Evolutionary conservation across 2,888 invertebrate species (phyloP).

Genomic region (Ennomos quercinarius): DNA sequence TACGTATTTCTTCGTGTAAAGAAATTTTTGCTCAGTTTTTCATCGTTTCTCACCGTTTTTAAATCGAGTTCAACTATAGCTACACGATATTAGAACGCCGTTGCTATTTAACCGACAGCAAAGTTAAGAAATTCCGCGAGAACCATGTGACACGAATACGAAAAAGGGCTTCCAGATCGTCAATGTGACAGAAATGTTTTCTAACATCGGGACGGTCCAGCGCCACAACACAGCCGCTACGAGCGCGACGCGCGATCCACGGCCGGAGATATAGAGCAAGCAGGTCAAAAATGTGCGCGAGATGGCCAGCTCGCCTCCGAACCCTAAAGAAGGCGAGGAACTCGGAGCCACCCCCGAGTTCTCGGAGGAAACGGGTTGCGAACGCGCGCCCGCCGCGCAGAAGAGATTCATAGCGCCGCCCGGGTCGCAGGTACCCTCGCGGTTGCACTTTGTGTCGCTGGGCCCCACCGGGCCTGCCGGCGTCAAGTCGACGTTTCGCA

Average conservation of each 20-base stretch:
- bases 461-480: constrained; percentile 78
- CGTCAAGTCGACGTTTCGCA: constrained; percentile 80
- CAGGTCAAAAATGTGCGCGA: constrained; percentile 83
- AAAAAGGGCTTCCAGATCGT: constrained; percentile 84
- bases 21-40: constrained; percentile 67
- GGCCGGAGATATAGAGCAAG: constrained; percentile 77
- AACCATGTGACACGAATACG: constrained; percentile 86
- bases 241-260: constrained; percentile 74
- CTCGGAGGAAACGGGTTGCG: constrained; percentile 76
- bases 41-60: constrained; percentile 60
- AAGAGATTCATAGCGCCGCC: constrained; percentile 81
- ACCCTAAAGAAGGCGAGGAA: constrained; percentile 82
- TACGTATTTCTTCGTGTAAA: constrained; percentile 82
- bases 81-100: constrained; percentile 47
- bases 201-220: constrained; percentile 81
- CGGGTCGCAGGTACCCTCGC: constrained; percentile 76
- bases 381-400: constrained; percentile 81
- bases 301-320: constrained; percentile 85
- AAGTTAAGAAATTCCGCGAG: constrained; percentile 73
- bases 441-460: constrained; percentile 77
- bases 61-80: constrained; percentile 55
- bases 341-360: constrained; percentile 68
- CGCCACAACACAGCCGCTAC: constrained; percentile 70
- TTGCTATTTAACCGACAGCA: constrained; percentile 51
- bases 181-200: constrained; percentile 86